Evolutionary conservation across 1,140 invertebrate species (phyloP), one percentile per base, ranked within the genome.

Genomic region (Amphibalanus amphitrite): DNA sequence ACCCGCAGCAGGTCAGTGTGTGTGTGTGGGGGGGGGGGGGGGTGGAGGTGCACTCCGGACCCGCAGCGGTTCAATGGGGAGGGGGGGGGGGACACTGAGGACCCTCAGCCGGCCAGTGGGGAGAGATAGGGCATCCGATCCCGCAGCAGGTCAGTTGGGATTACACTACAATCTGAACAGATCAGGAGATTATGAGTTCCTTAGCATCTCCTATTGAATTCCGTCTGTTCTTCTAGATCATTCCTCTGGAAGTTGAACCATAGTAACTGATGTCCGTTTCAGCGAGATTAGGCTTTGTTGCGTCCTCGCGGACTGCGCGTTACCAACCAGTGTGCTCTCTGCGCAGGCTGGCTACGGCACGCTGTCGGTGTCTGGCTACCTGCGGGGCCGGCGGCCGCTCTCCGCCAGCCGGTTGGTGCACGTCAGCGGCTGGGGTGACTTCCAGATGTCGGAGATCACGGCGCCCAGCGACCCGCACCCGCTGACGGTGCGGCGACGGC

Each of bases 401-500:
- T 89, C 88, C 80, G 92, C 91, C 0, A 97, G 98, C 84, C 83
- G 88, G 74, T 82, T 97, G 69, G 82, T 98, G 69, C 91, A 98
- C 77, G 86, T 98, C 70, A 87, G 91, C 70, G 93, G 92, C 0
- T 86, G 92, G 78, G 95, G 93, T 65, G 90, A 96, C 78, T 98
- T 90, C 80, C 94, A 97, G 83, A 87, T 98, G 85, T 93, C 97
- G 92, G 91, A 96, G 80, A 90, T 89, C 25, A 95, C 97, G 82
- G 47, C 10, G 20, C 47, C 47, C 10, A 23, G 13, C 47, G 47
- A 59, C 47, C 47, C 47, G 47, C 47, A 59, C 47, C 47, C 47
- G 6, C 47, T 59, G 47, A 23, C 47, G 1, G 47, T 13, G 13
- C 47, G 47, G 47, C 20, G 13, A 20, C 47, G 47, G 13, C 13